Evolutionary conservation across 2,888 invertebrate genomes (phyloP), one percentile per base, ranked within the genome.

Genomic region (Macaria notata): DNA sequence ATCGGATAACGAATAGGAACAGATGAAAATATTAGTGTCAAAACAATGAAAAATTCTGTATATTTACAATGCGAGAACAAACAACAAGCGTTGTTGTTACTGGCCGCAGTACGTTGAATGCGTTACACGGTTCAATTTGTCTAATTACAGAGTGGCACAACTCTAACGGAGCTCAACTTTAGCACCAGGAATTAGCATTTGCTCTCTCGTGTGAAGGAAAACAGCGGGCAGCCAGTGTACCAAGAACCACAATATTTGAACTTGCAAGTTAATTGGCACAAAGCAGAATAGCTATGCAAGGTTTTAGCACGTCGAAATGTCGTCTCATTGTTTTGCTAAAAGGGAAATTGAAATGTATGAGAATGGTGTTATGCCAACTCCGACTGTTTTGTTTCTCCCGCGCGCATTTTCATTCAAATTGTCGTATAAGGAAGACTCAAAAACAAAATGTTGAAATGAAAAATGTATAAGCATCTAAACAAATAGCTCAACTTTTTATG

Each of bases 21-120:
- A 52, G 38, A 49, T 49, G 45, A 58, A 62, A 60, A 63, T 60
- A 63, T 59, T 9, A 65, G 59, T 63, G 61, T 63, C 56, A 58
- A 62, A 62, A 62, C 64, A 61, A 19, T 19, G 19, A 19, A 1
- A 19, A 19, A 19, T 19, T 19, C 19, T 2, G 19, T 19, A 1
- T 19, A 19, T 19, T 19, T 19, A 19, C 19, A 19, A 61, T 61
- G 52, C 50, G 59, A 55, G 54, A 52, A 49, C 56, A 57, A 61
- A 65, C 63, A 61, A 63, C 55, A 61, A 63, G 55, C 58, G 61
- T 60, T 56, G 56, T 54, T 48, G 31, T 57, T 58, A 52, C 49
- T 52, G 46, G 49, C 53, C 42, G 48, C 57, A 53, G 48, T 44
- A 54, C 54, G 49, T 49, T 61, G 52, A 49, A 59, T 61, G 58